Conservation (phyloP, 2,113 vertebrate species). For the Nothobranchius furzeri region DNA sequence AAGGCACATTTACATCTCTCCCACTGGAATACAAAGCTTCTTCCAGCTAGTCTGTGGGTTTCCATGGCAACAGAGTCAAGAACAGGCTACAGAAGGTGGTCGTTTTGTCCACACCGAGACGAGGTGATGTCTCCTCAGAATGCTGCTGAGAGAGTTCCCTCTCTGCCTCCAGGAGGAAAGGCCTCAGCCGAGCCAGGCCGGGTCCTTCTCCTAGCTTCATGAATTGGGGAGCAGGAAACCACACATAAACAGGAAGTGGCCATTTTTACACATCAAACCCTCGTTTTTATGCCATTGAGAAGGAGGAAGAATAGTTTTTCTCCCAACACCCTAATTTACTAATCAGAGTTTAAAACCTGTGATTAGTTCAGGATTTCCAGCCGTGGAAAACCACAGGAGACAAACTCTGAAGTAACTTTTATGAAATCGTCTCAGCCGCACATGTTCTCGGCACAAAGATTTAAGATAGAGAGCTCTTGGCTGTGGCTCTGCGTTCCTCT, state of each 20-base stretch:
- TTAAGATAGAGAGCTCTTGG: slow-evolving; percentile 10
- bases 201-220: neutral
- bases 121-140: neutral
- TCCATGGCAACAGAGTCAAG: slow-evolving; percentile 63
- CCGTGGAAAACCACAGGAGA: slow-evolving; percentile 12
- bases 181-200: neutral
- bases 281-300: slow-evolving; percentile 19
- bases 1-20: slow-evolving; percentile 48
- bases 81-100: slow-evolving; percentile 32
- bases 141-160: slow-evolving; percentile 23
- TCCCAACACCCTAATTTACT: slow-evolving; percentile 14
- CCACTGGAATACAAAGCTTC: slow-evolving; percentile 51
- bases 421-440: slow-evolving; percentile 24
- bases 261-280: slow-evolving; percentile 35
- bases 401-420: slow-evolving; percentile 5
- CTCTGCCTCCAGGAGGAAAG: neutral
- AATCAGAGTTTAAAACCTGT: slow-evolving; percentile 28
- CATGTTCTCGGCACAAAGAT: slow-evolving; percentile 18
- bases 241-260: slow-evolving; percentile 45
- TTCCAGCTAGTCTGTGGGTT: slow-evolving; percentile 55
- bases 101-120: slow-evolving; percentile 44
- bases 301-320: neutral
- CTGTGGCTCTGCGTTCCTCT: slow-evolving; percentile 34
- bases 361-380: slow-evolving; percentile 20
- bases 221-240: slow-evolving; percentile 11